Evolutionary conservation across 1,140 invertebrate species (phyloP), one percentile per base, ranked within the genome.

Genomic region (Tenebrio molitor): DNA sequence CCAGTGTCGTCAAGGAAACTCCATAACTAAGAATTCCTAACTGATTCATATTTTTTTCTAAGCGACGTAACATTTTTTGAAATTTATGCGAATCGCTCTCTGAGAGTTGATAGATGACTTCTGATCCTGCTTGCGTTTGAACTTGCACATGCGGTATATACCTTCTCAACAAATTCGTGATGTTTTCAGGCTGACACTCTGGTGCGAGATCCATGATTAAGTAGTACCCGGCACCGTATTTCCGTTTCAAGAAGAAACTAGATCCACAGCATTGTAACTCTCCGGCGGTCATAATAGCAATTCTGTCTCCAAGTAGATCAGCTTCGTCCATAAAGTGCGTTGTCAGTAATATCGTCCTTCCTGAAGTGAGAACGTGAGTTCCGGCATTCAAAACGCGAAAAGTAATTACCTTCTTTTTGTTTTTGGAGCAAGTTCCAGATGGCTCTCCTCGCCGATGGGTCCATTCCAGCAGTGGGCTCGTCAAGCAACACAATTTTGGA

Each of bases 311-410:
- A 0, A 99, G 86, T 29, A 95, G 88, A 85, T 99, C 97, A 33
- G 97, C 97, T 85, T 99, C 97, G 83, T 98, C 97, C 96, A 99
- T 98, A 83, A 95, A 97, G 84, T 99, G 97, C 8, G 97, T 99
- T n/a, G 95, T 95, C 62, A 99, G 86, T 1, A 99, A 82, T 68
- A 98, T 91, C 2, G 95, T 36, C 17, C 23, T 44, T 79, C 81
- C 83, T 19, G 1, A 23, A 42, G 15, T 14, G 6, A n/a, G n/a
- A n/a, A n/a, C n/a, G n/a, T n/a, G n/a, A n/a, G n/a, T n/a, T n/a
- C n/a, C n/a, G n/a, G n/a, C n/a, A n/a, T n/a, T n/a, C n/a, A n/a
- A n/a, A n/a, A n/a, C n/a, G n/a, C n/a, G n/a, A n/a, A n/a, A n/a
- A n/a, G n/a, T n/a, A n/a, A n/a, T n/a, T n/a, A 74, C 79, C 79